phyloP scores from a whole-genome alignment of 2,797 vertebrate genomes.

The Lindbergichthys nudifrons region DNA sequence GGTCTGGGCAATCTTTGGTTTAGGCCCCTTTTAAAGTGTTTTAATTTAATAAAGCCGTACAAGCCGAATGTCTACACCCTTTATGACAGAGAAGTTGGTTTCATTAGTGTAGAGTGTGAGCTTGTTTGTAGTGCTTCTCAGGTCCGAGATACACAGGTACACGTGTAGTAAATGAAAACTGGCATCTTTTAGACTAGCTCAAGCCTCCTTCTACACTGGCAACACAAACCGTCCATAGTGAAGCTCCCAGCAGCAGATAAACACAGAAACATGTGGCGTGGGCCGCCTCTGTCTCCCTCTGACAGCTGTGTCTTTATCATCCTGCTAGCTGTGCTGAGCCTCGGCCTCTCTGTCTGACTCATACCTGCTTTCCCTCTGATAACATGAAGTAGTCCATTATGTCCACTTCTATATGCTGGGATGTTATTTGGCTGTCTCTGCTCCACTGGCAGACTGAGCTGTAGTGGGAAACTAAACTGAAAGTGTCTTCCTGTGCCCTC shows the following conservation, averaged over 20 bases:
- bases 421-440: constrained; percentile 8
- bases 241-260: constrained; percentile 6
- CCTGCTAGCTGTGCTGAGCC: constrained; percentile 23
- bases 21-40: too few relatives aligned
- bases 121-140: not conserved
- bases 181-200: not conserved
- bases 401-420: not conserved
- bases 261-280: constrained; percentile 7
- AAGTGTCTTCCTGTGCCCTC: not conserved
- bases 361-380: constrained; percentile 38
- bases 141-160: not conserved
- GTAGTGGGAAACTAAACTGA: not conserved
- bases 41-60: too few relatives aligned
- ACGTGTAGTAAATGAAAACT: not conserved
- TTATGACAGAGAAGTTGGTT: not conserved
- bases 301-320: constrained; percentile 44
- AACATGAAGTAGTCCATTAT: constrained; percentile 27
- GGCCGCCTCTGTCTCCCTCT: constrained; percentile 20
- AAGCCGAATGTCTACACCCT: not conserved
- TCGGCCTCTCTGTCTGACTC: constrained; percentile 46
- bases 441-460: constrained; percentile 10
- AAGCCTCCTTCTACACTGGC: not conserved
- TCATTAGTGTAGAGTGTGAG: not conserved
- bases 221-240: not conserved
- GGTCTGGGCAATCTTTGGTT: too few relatives aligned